phyloP scores from a whole-genome alignment of 2,113 vertebrate species.

The Sula dactylatra region DNA sequence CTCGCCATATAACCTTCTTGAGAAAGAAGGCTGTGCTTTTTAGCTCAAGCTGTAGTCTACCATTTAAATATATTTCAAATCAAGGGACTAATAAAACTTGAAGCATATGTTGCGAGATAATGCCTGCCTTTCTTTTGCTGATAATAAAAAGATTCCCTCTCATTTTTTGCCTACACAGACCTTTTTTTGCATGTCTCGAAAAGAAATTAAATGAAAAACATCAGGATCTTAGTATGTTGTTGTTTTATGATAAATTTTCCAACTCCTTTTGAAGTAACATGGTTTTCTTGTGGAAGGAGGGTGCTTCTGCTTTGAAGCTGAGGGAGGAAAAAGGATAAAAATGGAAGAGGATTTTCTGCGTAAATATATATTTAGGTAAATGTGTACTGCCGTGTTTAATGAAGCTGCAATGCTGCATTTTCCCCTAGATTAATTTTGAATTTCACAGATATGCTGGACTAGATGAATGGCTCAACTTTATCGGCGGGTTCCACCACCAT shows the following conservation, averaged over 20 bases:
- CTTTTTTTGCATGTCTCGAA: background rate
- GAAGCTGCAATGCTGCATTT: background rate
- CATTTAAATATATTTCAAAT: background rate
- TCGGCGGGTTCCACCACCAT: background rate
- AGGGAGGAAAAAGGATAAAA: background rate
- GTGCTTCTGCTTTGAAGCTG: background rate
- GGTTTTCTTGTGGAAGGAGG: background rate
- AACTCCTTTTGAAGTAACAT: background rate
- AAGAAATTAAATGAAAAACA: background rate
- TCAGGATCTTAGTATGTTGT: background rate
- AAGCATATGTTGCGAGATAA: background rate
- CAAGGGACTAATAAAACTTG: background rate
- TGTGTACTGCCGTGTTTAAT: background rate
- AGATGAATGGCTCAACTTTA: background rate
- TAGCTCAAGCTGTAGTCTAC: background rate
- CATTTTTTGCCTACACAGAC: background rate
- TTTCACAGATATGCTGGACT: background rate
- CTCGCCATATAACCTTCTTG: background rate
- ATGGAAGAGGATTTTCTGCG: background rate
- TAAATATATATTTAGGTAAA: background rate
- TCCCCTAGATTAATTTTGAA: conserved; percentile 1
- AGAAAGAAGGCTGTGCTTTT: background rate
- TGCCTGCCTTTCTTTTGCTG: background rate
- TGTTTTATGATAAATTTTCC: background rate
- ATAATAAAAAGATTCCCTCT: background rate